Base-by-base conservation (phyloP, 2,888 invertebrate species). In the Calephelis perditalis region DNA sequence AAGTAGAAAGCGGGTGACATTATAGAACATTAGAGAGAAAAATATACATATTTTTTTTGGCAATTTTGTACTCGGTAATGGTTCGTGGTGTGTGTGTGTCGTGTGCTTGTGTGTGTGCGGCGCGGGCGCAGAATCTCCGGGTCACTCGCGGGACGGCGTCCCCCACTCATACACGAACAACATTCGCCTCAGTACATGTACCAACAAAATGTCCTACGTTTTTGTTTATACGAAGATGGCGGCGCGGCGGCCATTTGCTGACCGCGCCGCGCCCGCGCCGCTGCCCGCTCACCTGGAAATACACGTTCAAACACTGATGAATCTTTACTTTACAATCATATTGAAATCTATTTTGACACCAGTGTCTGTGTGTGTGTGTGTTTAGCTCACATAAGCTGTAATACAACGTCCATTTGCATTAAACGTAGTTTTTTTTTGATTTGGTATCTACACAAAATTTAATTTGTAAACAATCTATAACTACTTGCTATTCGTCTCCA, bases 61-160 rank as follows among this genome's bases (percentile, higher is more conserved):
- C 88, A 86, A 87, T 87, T 90, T 90, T 90, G 90, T 89, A 90
- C 89, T 90, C 86, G 82, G 84, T 85, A 84, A 86, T 85, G 81
- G 66, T 71, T 68, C 72, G 72, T 71, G 62, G 70, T 66, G 71
- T 66, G 66, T 66, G 69, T 70, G 64, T 70, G 69, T 69, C 62
- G 67, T 63, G 67, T 61, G 63, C 62, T 58, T 43, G 62, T 64
- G 61, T 65, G 66, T 65, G 68, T 62, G 77, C 74, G 79, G 79
- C 78, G 78, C 78, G 79, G 78, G 80, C 74, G 76, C 70, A 64
- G 71, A 66, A 69, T 68, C 69, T 65, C 65, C 64, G 67, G 74
- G 65, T 72, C 73, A 71, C 75, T 72, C 79, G 72, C 72, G 73
- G 77, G 72, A 70, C 72, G 73, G 67, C 59, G 66, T 72, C 72